phyloP scores from a whole-genome alignment of 64 coral and sea anemone species.

The Montipora sp. region DNA sequence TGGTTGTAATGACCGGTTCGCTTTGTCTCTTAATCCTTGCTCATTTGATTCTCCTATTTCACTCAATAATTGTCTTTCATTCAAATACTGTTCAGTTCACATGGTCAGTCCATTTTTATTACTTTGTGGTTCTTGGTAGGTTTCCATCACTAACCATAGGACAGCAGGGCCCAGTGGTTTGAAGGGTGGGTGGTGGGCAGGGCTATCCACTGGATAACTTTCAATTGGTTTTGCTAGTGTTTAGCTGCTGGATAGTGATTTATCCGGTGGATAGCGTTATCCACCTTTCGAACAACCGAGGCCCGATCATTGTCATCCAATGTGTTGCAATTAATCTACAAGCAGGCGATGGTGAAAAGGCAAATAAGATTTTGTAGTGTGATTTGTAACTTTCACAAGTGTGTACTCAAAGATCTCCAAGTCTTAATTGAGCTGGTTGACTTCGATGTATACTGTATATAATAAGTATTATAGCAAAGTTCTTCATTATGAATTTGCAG shows the following conservation, averaged over 20 bases:
- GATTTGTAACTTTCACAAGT: slow-evolving; percentile 1
- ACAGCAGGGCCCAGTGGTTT: too few species aligned
- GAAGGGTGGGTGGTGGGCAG: too few species aligned
- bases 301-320: too few species aligned
- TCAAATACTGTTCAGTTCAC: neutral
- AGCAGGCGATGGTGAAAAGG: neutral
- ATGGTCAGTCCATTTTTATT: neutral
- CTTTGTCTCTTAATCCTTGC: neutral
- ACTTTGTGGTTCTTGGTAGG: neutral
- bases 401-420: neutral
- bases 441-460: neutral
- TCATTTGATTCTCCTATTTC: neutral
- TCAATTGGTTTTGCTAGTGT: too few species aligned
- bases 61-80: neutral
- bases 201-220: too few species aligned
- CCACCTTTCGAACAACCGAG: too few species aligned
- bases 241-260: too few species aligned
- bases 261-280: too few species aligned
- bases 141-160: neutral
- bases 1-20: too few species aligned
- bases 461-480: too few species aligned
- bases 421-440: neutral
- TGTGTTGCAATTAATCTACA: too few species aligned
- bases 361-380: neutral
- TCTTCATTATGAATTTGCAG: too few species aligned